Conservation (phyloP, 2,113 vertebrate species). For the rabbit (Oryctolagus cuniculus) region mOryCun1.1 NC_091432.1:220181501-220182000, state of each 20-base stretch:
- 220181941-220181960: neutral
- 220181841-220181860: neutral
- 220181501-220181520: conserved; percentile 21
- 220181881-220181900: neutral
- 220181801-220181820: neutral
- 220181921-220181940: neutral
- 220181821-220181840: neutral
- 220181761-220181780: too few relatives aligned
- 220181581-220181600: conserved; percentile 40
- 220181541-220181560: conserved; percentile 50
- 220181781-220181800: neutral
- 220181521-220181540: conserved; percentile 37
- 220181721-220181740: neutral
- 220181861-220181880: neutral
- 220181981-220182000: neutral
- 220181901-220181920: neutral
- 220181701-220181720: neutral
- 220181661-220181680: neutral
- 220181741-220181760: neutral
- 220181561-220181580: neutral
- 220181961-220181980: neutral
- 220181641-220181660: neutral
- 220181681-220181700: neutral
- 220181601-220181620: neutral
- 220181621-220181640: neutral